Evolutionary conservation across 1,140 invertebrate species (phyloP).

Genomic region (Arion vulgaris): DNA sequence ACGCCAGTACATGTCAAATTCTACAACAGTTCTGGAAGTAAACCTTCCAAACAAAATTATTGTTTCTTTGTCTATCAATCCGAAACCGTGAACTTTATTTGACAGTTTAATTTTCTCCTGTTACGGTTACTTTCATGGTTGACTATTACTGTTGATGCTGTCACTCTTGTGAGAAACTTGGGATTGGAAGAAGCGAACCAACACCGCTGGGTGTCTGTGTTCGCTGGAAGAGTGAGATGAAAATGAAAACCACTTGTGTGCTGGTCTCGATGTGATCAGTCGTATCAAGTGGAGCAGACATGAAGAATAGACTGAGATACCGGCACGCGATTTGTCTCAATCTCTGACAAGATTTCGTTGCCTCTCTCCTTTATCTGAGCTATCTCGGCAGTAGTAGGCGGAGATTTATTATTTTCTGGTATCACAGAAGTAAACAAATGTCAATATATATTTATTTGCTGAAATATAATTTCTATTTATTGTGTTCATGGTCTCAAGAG

Average conservation of each 20-base stretch:
- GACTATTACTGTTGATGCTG: conserved; percentile 8
- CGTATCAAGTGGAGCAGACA: too few relatives aligned
- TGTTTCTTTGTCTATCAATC: background rate
- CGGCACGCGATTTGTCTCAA: background rate
- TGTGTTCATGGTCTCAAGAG: too few relatives aligned
- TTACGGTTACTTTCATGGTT: background rate
- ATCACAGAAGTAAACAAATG: too few relatives aligned
- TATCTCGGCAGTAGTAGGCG: too few relatives aligned
- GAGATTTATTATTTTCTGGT: too few relatives aligned
- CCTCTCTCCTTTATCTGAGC: too few relatives aligned
- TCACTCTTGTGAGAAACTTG: background rate
- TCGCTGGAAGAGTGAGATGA: background rate
- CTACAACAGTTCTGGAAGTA: background rate
- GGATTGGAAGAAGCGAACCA: background rate
- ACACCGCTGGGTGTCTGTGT: background rate
- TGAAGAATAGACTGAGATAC: background rate
- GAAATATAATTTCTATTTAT: too few relatives aligned
- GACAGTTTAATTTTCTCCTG: conserved; percentile 6
- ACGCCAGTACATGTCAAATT: background rate
- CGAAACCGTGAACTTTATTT: background rate
- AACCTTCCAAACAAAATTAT: background rate
- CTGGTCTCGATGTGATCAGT: background rate
- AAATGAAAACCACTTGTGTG: background rate
- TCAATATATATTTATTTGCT: too few relatives aligned
- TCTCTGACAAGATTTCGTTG: background rate